A percentile compares a stretch with the other conserved stretches of the same genome.
Evolutionary conservation across 2,113 vertebrate genomes (phyloP).

Genomic region (Ochotona curzoniae): DNA sequence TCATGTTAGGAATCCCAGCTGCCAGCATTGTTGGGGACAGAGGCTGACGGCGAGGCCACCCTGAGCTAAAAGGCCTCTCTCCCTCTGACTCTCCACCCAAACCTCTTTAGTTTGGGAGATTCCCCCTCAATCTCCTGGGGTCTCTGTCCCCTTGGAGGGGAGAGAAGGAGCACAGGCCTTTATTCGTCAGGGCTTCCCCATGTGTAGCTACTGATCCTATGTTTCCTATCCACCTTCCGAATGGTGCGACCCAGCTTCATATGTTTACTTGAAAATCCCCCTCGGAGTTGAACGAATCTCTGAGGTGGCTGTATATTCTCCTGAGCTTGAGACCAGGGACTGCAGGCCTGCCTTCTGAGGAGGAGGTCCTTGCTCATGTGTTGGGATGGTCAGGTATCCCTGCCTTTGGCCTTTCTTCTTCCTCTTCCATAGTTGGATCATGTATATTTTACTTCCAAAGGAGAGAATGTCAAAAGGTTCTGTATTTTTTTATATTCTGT

Average conservation of each 20-base stretch:
- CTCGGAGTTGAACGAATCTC: conserved; percentile 65
- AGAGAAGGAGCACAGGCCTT: conserved; percentile 62
- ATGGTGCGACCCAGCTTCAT: conserved; percentile 80
- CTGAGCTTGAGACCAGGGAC: conserved; percentile 56
- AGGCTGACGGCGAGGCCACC: conserved; percentile 34
- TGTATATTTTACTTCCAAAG: conserved; percentile 86
- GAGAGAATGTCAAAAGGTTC: conserved; percentile 83
- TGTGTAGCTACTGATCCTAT: conserved; percentile 79
- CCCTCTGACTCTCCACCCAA: conserved; percentile 53
- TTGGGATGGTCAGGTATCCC: conserved; percentile 75
- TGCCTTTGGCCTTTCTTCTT: conserved; percentile 82
- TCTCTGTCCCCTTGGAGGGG: conserved; percentile 22
- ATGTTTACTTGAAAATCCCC: conserved; percentile 83
- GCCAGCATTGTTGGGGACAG: conserved; percentile 74
- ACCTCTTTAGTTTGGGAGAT: conserved; percentile 62
- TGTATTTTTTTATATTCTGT: conserved; percentile 87
- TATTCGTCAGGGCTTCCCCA: conserved; percentile 57
- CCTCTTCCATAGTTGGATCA: conserved; percentile 80
- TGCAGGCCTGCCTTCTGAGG: conserved; percentile 69
- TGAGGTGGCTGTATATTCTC: conserved; percentile 79
- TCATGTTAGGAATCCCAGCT: conserved; percentile 75
- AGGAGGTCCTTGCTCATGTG: conserved; percentile 73
- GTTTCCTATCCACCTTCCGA: conserved; percentile 74
- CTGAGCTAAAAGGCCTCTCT: conserved; percentile 29
- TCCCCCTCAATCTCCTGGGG: conserved; percentile 46